Percentiles rank a stretch among this genome's conserved stretches.
phyloP scores from a whole-genome alignment of 2,113 vertebrate species.

The Bungarus multicinctus region DNA sequence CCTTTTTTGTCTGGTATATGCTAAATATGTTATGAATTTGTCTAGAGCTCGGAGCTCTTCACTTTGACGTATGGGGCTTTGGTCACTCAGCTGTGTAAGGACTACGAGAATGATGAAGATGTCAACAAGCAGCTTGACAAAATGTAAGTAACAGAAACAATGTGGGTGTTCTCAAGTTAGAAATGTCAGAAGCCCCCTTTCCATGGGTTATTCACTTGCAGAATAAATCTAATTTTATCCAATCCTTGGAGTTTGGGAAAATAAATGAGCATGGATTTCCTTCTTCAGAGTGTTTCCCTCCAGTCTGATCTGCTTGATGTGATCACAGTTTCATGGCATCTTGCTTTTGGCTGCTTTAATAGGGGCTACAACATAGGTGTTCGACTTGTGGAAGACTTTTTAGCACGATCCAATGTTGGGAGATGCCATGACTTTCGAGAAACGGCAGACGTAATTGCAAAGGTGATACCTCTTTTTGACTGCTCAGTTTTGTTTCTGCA shows the following conservation, averaged over 20 bases:
- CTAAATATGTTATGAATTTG: conserved; percentile 55
- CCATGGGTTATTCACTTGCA: not conserved
- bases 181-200: not conserved
- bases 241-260: not conserved
- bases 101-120: conserved; percentile 98
- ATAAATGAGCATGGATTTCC: not conserved
- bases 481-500: not conserved
- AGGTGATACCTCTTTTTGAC: conserved; percentile 72
- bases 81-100: conserved; percentile 97
- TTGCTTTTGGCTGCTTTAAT: conserved; percentile 45
- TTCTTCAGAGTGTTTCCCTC: rapidly evolving
- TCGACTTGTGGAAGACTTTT: conserved; percentile 95
- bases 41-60: conserved; percentile 95
- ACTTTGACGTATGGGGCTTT: conserved; percentile 94
- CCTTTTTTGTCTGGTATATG: not conserved
- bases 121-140: conserved; percentile 99
- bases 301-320: not conserved
- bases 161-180: rapidly evolving
- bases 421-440: conserved; percentile 98
- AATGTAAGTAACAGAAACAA: conserved; percentile 77
- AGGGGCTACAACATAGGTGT: conserved; percentile 99
- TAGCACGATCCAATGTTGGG: conserved; percentile 95
- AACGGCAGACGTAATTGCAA: conserved; percentile 97
- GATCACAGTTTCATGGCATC: not conserved
- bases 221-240: not conserved